A percentile compares a stretch with the other conserved stretches of the same genome.
These are phyloP conservation scores for Drosophila lini DNA, from an alignment of 1,140 invertebrate species.

Conservation along the genomic window DNA sequence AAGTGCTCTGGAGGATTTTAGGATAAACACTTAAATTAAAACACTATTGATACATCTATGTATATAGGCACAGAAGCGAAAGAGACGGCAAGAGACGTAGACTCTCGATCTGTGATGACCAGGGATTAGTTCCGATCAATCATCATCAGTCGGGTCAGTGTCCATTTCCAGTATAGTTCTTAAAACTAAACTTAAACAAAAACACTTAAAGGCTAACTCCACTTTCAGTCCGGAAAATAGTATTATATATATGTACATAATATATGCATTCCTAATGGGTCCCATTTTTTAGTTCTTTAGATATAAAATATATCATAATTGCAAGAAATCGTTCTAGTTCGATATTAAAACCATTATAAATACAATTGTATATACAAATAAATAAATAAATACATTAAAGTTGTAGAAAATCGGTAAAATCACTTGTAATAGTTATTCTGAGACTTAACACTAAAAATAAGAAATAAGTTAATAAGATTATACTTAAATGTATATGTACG, in stretches of 20 bases:
- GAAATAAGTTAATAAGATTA: background rate
- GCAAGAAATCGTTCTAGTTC: too few relatives aligned
- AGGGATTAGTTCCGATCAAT: background rate
- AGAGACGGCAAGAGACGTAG: slow-evolving; percentile 1
- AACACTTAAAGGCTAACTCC: background rate
- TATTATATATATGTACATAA: background rate
- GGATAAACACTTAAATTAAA: background rate
- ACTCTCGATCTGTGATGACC: background rate
- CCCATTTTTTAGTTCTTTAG: too few relatives aligned
- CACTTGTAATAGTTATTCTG: too few relatives aligned
- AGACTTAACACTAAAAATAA: background rate
- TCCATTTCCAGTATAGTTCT: slow-evolving; percentile 1
- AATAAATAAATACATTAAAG: background rate
- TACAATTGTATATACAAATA: background rate
- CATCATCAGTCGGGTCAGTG: slow-evolving; percentile 7
- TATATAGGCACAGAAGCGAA: slow-evolving; percentile 8
- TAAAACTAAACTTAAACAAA: background rate
- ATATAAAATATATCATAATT: too few relatives aligned
- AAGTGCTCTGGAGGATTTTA: slow-evolving; percentile 11
- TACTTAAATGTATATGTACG: background rate
- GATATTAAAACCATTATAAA: too few relatives aligned
- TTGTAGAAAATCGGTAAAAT: background rate
- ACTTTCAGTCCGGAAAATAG: background rate
- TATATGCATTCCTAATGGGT: background rate
- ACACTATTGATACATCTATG: background rate